phyloP scores from a whole-genome alignment of 2,888 invertebrate genomes.

The Limnephilus rhombicus region DNA sequence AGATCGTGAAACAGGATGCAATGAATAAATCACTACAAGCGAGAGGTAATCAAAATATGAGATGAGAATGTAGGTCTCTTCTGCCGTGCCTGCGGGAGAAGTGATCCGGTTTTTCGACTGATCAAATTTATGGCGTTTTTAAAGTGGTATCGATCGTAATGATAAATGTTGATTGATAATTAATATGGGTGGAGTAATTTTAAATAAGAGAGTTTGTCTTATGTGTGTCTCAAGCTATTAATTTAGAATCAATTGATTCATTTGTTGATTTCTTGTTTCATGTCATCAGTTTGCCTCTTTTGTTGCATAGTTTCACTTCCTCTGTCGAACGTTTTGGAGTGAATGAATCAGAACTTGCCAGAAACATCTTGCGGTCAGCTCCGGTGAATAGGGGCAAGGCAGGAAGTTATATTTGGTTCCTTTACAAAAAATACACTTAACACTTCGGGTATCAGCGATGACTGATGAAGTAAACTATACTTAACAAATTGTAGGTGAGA shows the following conservation, averaged over 20 bases:
- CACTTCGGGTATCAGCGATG: neutral
- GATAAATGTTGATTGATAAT: neutral
- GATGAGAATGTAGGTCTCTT: neutral
- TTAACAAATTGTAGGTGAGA: neutral
- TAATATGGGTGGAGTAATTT: neutral
- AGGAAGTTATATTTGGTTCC: slow-evolving; percentile 32
- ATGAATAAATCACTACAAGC: slow-evolving; percentile 18
- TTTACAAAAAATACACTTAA: slow-evolving; percentile 7
- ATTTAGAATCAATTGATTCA: neutral
- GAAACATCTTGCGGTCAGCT: slow-evolving; percentile 38
- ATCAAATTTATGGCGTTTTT: neutral
- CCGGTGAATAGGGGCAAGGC: slow-evolving; percentile 6
- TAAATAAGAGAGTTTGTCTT: neutral
- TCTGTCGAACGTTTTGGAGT: neutral
- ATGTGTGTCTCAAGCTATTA: neutral
- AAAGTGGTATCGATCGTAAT: neutral
- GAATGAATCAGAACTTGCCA: slow-evolving; percentile 28
- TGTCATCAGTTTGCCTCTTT: neutral
- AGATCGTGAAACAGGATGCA: slow-evolving; percentile 42
- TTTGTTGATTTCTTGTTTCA: neutral
- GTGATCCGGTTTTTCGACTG: slow-evolving; percentile 23
- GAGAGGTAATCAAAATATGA: slow-evolving; percentile 25
- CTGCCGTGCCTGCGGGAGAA: neutral
- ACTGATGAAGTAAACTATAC: neutral
- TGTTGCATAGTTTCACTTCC: neutral